Conservation (phyloP, 1,140 invertebrate genomes). For the Diachasmimorpha longicaudata region DNA sequence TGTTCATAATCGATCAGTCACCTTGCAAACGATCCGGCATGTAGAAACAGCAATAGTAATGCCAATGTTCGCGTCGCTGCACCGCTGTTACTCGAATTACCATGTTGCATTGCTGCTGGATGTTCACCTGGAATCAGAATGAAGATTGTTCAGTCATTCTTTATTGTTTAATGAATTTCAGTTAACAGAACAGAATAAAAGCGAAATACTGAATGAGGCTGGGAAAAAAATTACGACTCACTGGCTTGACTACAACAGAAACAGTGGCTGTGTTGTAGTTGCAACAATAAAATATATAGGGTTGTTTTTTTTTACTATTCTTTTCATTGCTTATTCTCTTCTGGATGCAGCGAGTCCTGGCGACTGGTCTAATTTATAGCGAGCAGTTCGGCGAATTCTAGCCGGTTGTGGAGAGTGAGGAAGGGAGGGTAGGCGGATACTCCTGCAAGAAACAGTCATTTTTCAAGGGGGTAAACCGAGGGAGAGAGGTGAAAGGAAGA, state of each 20-base stretch:
- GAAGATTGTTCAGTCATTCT: not conserved
- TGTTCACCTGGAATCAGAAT: slow-evolving; percentile 62
- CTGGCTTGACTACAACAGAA: not conserved
- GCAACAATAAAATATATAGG: not conserved
- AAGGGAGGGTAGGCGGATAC: not conserved
- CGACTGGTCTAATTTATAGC: slow-evolving; percentile 35
- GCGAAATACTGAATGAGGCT: not conserved
- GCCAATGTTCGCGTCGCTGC: slow-evolving; percentile 53
- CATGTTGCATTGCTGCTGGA: slow-evolving; percentile 70
- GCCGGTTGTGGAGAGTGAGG: slow-evolving; percentile 7
- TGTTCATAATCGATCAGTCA: slow-evolving; percentile 48
- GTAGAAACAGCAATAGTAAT: slow-evolving; percentile 49
- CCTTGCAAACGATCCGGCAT: slow-evolving; percentile 54
- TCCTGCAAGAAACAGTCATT: slow-evolving; percentile 40
- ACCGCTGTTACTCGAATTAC: slow-evolving; percentile 64
- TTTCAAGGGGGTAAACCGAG: slow-evolving; percentile 38
- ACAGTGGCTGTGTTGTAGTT: not conserved
- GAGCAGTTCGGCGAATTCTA: slow-evolving; percentile 34
- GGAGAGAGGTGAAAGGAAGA: slow-evolving; percentile 14
- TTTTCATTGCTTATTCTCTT: not conserved
- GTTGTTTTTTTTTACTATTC: not conserved
- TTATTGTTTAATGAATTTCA: not conserved
- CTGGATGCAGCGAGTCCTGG: not conserved
- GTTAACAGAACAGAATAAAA: not conserved
- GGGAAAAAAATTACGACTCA: not conserved